Base-by-base conservation (phyloP, 2,797 vertebrate genomes). In the Pagetopsis macropterus region DNA sequence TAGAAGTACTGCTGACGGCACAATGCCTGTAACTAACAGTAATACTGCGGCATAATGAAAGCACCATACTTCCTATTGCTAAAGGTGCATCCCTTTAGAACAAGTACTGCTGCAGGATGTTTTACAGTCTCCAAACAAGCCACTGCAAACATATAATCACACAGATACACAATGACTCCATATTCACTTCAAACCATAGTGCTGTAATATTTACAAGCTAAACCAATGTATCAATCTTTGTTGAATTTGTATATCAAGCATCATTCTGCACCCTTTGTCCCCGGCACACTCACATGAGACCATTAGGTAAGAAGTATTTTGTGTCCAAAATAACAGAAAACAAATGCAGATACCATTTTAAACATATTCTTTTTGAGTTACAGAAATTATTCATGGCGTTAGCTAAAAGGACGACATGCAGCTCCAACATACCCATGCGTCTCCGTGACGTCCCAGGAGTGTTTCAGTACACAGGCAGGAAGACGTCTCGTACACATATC, bases 401-500 rank as follows among this genome's bases (percentile, higher is more conserved):
- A 43, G 27, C 50, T 65, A 17, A 70, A 72, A 75, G 45, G 76
- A 82, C 82, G 58, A 83, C 59, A 78, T 77, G 85, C 69, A 72
- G 51, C 37, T 78, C 45, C 57, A 46, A 81, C 77, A 17, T 86
- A 87, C 82, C 83, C 74, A 71, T 67, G 68, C 62, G 68, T 88
- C 73, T 81, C 64, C 19, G 58, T 81, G 62, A 76, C 58, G 72
- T 74, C 78, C 58, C 54, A 63, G 44, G 64, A 83, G 68, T 57
- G 62, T 81, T 54, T 82, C 70, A 37, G 40, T 46, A 58, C 43
- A 85, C 62, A 83, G 74, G 75, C 70, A 73, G 69, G 54, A 72
- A 81, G 21, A 21, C 21, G 78, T 88, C 68, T 59, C 60, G 66
- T 41, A 56, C 54, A 84, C 84, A 80, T 72, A 81, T 75, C 73